Conservation (phyloP, 1,140 invertebrate genomes). For the Steinernema feltiae region DNA sequence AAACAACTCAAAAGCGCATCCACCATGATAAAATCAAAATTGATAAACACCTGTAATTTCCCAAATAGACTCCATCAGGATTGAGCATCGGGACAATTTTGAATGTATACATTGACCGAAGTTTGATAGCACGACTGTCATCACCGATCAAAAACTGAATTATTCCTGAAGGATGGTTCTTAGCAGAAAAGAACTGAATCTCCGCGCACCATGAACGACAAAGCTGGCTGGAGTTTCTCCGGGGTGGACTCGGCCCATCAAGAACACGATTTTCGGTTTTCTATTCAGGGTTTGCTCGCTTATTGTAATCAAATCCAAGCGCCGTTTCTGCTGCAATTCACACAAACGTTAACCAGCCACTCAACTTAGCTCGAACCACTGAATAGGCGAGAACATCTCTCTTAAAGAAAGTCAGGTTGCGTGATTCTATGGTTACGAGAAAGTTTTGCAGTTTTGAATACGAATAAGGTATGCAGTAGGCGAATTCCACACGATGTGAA, state of each 20-base stretch:
- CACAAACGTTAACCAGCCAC: slow-evolving; percentile 16
- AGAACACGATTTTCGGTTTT: slow-evolving; percentile 62
- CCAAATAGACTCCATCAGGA: slow-evolving; percentile 67
- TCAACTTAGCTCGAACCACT: slow-evolving; percentile 69
- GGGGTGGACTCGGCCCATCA: slow-evolving; percentile 77
- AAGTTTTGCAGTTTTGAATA: slow-evolving; percentile 81
- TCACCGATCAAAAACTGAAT: slow-evolving; percentile 69
- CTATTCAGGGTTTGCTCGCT: slow-evolving; percentile 66
- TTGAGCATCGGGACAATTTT: slow-evolving; percentile 92
- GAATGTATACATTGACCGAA: slow-evolving; percentile 73
- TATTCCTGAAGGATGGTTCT: slow-evolving; percentile 62
- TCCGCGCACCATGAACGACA: slow-evolving; percentile 73
- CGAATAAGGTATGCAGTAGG: slow-evolving; percentile 83
- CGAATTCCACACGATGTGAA: slow-evolving; percentile 84
- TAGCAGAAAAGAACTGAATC: not conserved
- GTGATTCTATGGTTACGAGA: slow-evolving; percentile 70
- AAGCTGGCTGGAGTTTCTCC: slow-evolving; percentile 80
- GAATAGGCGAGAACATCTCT: slow-evolving; percentile 69
- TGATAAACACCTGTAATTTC: slow-evolving; percentile 38
- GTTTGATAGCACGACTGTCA: slow-evolving; percentile 62
- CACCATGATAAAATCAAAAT: not conserved
- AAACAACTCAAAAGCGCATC: not conserved
- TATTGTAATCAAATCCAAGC: slow-evolving; percentile 79
- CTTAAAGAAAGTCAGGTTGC: slow-evolving; percentile 64
- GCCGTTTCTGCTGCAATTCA: slow-evolving; percentile 74